Conservation (phyloP, 2,797 vertebrate species). For the Alca torda region DNA sequence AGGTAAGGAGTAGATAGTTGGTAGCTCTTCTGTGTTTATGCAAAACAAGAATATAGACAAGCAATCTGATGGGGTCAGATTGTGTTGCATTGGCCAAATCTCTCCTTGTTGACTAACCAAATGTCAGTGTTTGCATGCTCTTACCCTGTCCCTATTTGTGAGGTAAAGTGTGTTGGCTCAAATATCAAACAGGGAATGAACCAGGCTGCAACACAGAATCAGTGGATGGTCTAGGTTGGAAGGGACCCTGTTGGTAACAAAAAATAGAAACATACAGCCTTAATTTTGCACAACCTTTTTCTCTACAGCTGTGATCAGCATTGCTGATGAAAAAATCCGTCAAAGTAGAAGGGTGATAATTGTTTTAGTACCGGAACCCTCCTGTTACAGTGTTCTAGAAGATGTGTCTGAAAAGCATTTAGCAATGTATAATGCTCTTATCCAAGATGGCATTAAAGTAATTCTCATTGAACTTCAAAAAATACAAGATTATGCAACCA, state of each 20-base stretch:
- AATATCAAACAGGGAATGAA: background rate
- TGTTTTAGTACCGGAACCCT: conserved; percentile 74
- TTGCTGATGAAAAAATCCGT: conserved; percentile 83
- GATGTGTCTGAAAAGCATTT: conserved; percentile 85
- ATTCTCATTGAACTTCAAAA: conserved; percentile 88
- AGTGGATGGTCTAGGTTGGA: background rate
- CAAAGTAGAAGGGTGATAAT: conserved; percentile 89
- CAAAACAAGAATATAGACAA: background rate
- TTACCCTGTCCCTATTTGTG: background rate
- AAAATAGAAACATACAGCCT: background rate
- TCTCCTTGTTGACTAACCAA: background rate
- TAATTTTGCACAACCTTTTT: conserved; percentile 3
- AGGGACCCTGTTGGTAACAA: background rate
- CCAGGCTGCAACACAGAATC: background rate
- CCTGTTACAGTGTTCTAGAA: conserved; percentile 38
- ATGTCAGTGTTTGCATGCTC: background rate
- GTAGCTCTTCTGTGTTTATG: background rate
- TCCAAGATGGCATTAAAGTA: conserved; percentile 79
- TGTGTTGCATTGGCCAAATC: background rate
- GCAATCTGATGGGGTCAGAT: background rate
- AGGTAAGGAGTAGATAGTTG: background rate
- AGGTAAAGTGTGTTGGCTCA: background rate
- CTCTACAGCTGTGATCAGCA: conserved; percentile 80
- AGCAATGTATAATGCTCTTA: conserved; percentile 85
- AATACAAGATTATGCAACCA: conserved; percentile 80